Conservation (phyloP, 1,140 invertebrate genomes). For the Drosophila truncata region DNA sequence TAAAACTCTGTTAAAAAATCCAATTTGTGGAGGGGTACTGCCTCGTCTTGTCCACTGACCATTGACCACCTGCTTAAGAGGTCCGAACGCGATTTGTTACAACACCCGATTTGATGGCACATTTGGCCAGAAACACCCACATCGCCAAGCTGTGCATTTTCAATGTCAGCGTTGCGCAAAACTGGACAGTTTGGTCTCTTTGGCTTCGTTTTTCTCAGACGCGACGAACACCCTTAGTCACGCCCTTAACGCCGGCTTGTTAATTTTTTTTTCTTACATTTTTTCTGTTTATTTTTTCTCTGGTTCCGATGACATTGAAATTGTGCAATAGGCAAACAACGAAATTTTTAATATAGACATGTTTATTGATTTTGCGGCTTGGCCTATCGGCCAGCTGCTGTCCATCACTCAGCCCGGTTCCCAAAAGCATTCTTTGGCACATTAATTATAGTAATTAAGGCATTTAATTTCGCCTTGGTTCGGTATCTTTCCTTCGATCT, state of each 20-base stretch:
- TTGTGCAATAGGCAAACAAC: slow-evolving; percentile 63
- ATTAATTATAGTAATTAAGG: slow-evolving; percentile 76
- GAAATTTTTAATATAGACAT: slow-evolving; percentile 55
- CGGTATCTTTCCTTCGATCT: background rate
- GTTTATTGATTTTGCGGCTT: slow-evolving; percentile 62
- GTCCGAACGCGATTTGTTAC: slow-evolving; percentile 67
- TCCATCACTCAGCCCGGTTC: slow-evolving; percentile 44
- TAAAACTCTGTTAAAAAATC: slow-evolving; percentile 26
- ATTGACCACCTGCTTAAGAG: slow-evolving; percentile 48
- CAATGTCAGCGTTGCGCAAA: slow-evolving; percentile 79
- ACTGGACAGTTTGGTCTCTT: slow-evolving; percentile 47
- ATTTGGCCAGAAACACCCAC: slow-evolving; percentile 75
- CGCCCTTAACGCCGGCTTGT: slow-evolving; percentile 63
- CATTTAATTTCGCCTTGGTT: slow-evolving; percentile 62
- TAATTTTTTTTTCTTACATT: slow-evolving; percentile 44
- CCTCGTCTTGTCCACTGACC: slow-evolving; percentile 13
- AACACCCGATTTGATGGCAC: slow-evolving; percentile 70
- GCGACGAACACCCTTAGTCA: slow-evolving; percentile 58
- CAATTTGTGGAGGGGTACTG: slow-evolving; percentile 1
- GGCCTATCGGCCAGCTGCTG: slow-evolving; percentile 17
- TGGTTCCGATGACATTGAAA: slow-evolving; percentile 66
- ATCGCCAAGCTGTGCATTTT: slow-evolving; percentile 65
- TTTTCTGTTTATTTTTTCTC: slow-evolving; percentile 16
- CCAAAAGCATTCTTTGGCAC: slow-evolving; percentile 66
- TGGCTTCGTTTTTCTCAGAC: slow-evolving; percentile 28